phyloP scores from a whole-genome alignment of 1,140 invertebrate genomes.

The Formica exsecta region DNA sequence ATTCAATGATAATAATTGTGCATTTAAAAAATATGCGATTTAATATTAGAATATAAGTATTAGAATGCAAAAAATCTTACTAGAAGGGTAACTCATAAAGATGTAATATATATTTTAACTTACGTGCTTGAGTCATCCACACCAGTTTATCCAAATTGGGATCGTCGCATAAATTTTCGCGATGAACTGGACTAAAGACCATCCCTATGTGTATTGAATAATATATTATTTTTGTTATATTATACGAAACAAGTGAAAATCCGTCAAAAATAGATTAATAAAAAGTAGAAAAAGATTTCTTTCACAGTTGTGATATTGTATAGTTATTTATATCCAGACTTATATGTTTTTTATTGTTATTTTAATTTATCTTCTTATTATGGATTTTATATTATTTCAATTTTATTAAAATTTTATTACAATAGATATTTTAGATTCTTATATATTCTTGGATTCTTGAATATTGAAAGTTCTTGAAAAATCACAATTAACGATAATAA shows the following conservation, averaged over 20 bases:
- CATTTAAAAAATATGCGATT: conserved; percentile 13
- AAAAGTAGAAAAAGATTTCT: background rate
- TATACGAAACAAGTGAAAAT: conserved; percentile 38
- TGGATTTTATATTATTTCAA: background rate
- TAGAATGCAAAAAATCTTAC: background rate
- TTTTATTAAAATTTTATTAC: conserved; percentile 2
- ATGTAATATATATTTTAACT: conserved; percentile 71
- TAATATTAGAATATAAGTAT: background rate
- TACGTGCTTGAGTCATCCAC: conserved; percentile 91
- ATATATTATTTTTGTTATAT: conserved; percentile 13
- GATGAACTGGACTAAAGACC: conserved; percentile 78
- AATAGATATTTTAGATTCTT: background rate
- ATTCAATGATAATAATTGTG: background rate
- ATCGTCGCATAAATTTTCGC: conserved; percentile 83
- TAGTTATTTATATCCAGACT: background rate
- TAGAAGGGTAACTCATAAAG: background rate
- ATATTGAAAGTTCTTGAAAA: background rate
- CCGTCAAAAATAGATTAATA: conserved; percentile 1
- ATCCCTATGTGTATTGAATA: conserved; percentile 70
- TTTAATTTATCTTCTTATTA: background rate
- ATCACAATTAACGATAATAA: background rate
- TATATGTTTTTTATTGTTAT: background rate
- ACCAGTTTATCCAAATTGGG: conserved; percentile 82
- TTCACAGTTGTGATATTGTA: background rate
- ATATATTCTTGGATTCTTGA: background rate